Percentiles rank a stretch among this genome's conserved stretches.
Evolutionary conservation across 1,140 invertebrate genomes (phyloP).

Genomic region (Olivierus martensii): DNA sequence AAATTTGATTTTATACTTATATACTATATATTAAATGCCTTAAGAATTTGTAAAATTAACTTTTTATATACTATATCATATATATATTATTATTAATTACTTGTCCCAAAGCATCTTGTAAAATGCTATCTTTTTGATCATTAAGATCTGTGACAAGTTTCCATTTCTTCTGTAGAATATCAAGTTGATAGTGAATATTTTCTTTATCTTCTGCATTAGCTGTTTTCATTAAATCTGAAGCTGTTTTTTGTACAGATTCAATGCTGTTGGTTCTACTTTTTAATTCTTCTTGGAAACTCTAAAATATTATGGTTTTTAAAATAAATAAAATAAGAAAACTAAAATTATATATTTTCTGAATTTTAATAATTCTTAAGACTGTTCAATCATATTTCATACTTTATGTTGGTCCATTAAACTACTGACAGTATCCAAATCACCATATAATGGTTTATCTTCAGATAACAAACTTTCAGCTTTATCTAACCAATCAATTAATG

Average conservation of each 20-base stretch:
- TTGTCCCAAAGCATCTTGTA: constrained; percentile 62
- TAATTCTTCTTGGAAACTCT: constrained; percentile 72
- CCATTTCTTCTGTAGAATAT: constrained; percentile 72
- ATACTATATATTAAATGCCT: too few species aligned
- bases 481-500: constrained; percentile 85
- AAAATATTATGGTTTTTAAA: background rate
- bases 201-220: constrained; percentile 60
- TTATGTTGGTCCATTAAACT: constrained; percentile 84
- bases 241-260: constrained; percentile 74
- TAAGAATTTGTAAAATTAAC: too few species aligned
- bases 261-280: constrained; percentile 72
- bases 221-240: constrained; percentile 69
- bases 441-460: constrained; percentile 72
- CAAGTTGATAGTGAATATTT: constrained; percentile 61
- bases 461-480: constrained; percentile 59
- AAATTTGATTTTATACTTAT: too few species aligned
- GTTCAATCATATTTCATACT: too few species aligned
- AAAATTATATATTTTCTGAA: too few species aligned
- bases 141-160: constrained; percentile 60
- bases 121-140: constrained; percentile 51
- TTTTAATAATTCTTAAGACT: too few species aligned
- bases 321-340: background rate
- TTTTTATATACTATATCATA: too few species aligned
- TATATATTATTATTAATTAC: constrained; percentile 6
- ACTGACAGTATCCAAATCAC: constrained; percentile 89